Evolutionary conservation across 2,888 invertebrate genomes (phyloP), one percentile per base, ranked within the genome.

Genomic region (Drosophila pseudotakahashii): DNA sequence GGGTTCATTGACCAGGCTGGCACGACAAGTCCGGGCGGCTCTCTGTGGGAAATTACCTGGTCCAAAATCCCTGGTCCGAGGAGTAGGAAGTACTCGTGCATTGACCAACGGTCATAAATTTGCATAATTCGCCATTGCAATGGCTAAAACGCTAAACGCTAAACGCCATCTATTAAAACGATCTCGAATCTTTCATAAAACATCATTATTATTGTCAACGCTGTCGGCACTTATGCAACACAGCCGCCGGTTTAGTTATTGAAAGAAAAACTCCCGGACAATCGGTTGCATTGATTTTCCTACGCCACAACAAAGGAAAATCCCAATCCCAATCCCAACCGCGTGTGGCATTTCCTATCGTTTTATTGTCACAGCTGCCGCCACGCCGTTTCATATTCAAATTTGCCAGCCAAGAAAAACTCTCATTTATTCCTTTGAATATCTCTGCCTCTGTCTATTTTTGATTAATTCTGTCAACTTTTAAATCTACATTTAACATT

Each of bases 81-180:
- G 44, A 19, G 64, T 54, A 68, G 41, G 41, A 16, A 16, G 14
- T 39, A 39, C 45, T 44, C 60, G 32, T 50, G 59, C 42, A 41
- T 70, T 70, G 60, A 69, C 60, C 70, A 74, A 73, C 69, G 53
- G 68, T 75, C 75, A 75, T 67, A 64, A 78, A 80, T 80, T 77
- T 82, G 77, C 80, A 76, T 80, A 81, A 79, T 73, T 73, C 77
- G 75, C 78, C 75, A 82, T 80, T 79, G 73, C 66, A 13, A 13
- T 13, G 41, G 41, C 54, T 54, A 53, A 13, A 13, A 7, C 16
- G 41, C 54, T 54, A 53, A 30, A 26, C 26, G 26, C 64, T 73
- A 70, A 77, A 57, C 52, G 52, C 14, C 42, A 71, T 61, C 41
- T 69, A 52, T 69, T 71, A 48, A 66, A 69, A 39, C 54, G 45